Base-by-base conservation (phyloP, 92 coral and sea anemone species). In the Epizoanthus ramosus region DNA sequence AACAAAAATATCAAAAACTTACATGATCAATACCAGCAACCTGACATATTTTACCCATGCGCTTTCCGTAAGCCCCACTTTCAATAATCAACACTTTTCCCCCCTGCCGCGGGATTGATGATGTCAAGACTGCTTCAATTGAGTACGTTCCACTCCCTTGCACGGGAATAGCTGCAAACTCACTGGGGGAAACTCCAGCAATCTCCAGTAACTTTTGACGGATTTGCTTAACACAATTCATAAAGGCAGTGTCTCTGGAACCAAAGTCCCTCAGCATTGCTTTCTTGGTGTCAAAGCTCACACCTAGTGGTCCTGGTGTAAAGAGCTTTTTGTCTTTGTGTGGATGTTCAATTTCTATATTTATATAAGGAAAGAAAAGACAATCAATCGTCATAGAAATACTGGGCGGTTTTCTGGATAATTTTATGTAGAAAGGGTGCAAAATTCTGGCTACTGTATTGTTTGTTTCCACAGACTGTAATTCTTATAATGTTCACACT, bases 111-210 rank as follows among this genome's bases (percentile, higher is more conserved):
- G 99, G 99, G 25, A 94, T 91, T 39, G 95, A 89, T 59, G 98
- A 94, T 5, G 98, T 93, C 19, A 96, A 80, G 19, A 94, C 98
- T 8, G 99, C 86, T 81, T 95, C 98, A 4, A 95, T 86, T 8
- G 98, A 92, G 84, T 93, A 93, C 6, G 98, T 91, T 7, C 98
- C 98, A 77, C 98, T 92, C 1, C 98, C 98, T 58, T 95, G 98
- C 50, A 95, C 80, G n/a, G 89, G 94, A 22, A 95, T 73, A 1
- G 94, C 79, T 3, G 98, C 82, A 81, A 83, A 95, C 65, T 89
- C 91, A 43, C 85, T 87, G 6, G 93, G 87, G 8, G 98, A 88
- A 31, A 93, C 95, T 19, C 94, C 98, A 74, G 98, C 98, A 68
- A 95, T 88, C 47, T 86, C 92, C 65, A 95, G 84, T 19, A 95